These are phyloP conservation scores for Ochropacha duplaris DNA, from an alignment of 2,888 invertebrate species.

Conservation along the genomic window DNA sequence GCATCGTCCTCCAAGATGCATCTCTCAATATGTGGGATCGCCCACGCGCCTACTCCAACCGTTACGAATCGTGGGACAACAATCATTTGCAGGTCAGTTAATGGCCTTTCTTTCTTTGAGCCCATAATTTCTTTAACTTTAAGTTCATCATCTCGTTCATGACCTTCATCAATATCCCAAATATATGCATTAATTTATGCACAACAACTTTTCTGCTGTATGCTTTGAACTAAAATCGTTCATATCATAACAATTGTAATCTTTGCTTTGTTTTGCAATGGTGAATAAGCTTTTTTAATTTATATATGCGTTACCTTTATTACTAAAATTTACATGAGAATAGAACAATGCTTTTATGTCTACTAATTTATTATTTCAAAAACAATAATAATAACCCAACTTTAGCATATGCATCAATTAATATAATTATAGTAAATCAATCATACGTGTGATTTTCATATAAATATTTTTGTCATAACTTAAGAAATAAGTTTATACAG, in stretches of 20 bases:
- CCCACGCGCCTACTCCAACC: constrained; percentile 90
- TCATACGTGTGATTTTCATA: too few species aligned
- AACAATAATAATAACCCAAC: too few species aligned
- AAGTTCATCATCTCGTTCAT: not conserved
- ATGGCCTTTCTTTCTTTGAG: constrained; percentile 21
- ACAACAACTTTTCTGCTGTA: not conserved
- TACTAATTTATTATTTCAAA: not conserved
- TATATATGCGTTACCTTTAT: not conserved
- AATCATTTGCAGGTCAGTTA: constrained; percentile 74
- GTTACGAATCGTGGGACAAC: constrained; percentile 91
- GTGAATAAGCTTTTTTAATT: not conserved
- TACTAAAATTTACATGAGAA: not conserved
- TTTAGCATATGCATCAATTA: not conserved
- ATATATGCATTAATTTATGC: not conserved
- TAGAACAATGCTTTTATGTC: not conserved
- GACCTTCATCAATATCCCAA: not conserved
- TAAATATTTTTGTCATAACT: too few species aligned
- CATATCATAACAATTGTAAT: not conserved
- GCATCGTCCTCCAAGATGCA: constrained; percentile 86
- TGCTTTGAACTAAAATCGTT: too few species aligned
- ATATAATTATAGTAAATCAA: not conserved
- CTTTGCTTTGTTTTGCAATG: not conserved
- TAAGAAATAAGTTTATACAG: too few species aligned
- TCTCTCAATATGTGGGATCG: constrained; percentile 91
- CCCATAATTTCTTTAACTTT: not conserved